Evolutionary conservation across 2,888 invertebrate genomes (phyloP).

Genomic region (Temnothorax rugatulus): DNA sequence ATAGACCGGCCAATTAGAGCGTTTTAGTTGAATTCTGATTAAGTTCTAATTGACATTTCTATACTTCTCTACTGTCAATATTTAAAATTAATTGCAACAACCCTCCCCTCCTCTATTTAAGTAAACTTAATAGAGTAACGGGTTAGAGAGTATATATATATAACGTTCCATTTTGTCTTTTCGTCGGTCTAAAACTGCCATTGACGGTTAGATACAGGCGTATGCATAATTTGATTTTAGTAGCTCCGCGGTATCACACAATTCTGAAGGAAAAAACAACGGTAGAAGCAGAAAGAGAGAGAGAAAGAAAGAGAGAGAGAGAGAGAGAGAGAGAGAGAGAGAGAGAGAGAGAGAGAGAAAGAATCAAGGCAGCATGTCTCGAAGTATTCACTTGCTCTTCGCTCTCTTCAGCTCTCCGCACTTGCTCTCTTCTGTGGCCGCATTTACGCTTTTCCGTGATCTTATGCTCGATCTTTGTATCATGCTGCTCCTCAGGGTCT

Average conservation of each 20-base stretch:
- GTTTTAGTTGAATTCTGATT: not conserved
- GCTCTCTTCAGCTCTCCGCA: constrained; percentile 48
- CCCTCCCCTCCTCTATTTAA: not conserved
- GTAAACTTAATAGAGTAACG: constrained; percentile 2
- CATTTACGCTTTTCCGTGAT: constrained; percentile 83
- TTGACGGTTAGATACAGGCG: not conserved
- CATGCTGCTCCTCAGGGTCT: constrained; percentile 88
- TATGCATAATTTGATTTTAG: constrained; percentile 40
- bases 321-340: not conserved
- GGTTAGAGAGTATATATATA: not conserved
- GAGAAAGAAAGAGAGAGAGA: not conserved
- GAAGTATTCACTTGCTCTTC: constrained; percentile 64
- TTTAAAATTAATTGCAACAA: constrained; percentile 27
- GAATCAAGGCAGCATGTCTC: not conserved
- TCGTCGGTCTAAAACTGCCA: not conserved
- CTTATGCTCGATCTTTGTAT: constrained; percentile 87
- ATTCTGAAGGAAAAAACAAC: not conserved
- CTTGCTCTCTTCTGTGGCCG: constrained; percentile 76
- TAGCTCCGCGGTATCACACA: constrained; percentile 35
- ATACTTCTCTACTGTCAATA: constrained; percentile 15
- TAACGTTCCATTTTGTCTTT: not conserved
- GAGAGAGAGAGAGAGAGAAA: not conserved
- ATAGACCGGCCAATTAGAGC: constrained; percentile 11
- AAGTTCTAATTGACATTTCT: constrained; percentile 26
- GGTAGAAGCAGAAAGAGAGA: not conserved